Evolutionary conservation across 1,140 invertebrate species (phyloP).

Genomic region (Pseudoatta argentina): DNA sequence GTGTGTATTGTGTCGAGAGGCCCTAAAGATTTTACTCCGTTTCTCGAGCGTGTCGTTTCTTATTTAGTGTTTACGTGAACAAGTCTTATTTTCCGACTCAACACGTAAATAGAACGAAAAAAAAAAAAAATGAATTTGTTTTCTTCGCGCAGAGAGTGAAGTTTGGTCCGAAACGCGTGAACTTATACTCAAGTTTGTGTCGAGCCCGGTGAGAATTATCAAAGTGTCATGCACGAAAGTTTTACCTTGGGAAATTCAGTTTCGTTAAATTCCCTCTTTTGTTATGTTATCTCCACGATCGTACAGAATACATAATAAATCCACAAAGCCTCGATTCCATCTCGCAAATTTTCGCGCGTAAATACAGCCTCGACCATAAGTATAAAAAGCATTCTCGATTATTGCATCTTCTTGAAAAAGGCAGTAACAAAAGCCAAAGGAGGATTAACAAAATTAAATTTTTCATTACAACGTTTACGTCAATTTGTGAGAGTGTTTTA

Average conservation of each 20-base stretch:
- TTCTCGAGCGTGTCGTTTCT: neutral
- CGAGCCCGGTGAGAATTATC: neutral
- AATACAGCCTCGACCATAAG: neutral
- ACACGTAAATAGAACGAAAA: neutral
- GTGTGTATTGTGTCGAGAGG: conserved; percentile 12
- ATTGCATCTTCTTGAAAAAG: too few relatives aligned
- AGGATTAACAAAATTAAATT: too few relatives aligned
- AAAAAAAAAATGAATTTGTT: neutral
- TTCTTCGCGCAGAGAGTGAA: neutral
- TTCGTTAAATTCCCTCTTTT: neutral
- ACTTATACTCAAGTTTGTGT: neutral
- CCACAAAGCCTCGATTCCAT: too few relatives aligned
- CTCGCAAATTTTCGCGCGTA: conserved; percentile 16
- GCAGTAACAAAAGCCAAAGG: too few relatives aligned
- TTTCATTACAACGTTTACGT: too few relatives aligned
- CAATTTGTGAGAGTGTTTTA: too few relatives aligned
- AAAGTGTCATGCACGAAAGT: neutral
- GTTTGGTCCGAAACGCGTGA: neutral
- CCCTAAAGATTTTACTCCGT: neutral
- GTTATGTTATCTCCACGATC: neutral
- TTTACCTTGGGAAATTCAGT: neutral
- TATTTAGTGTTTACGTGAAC: conserved; percentile 1
- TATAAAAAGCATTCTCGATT: too few relatives aligned
- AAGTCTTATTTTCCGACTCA: neutral
- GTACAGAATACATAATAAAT: neutral